phyloP scores from a whole-genome alignment of 2,888 invertebrate genomes.

The Chrysodeixis includens region DNA sequence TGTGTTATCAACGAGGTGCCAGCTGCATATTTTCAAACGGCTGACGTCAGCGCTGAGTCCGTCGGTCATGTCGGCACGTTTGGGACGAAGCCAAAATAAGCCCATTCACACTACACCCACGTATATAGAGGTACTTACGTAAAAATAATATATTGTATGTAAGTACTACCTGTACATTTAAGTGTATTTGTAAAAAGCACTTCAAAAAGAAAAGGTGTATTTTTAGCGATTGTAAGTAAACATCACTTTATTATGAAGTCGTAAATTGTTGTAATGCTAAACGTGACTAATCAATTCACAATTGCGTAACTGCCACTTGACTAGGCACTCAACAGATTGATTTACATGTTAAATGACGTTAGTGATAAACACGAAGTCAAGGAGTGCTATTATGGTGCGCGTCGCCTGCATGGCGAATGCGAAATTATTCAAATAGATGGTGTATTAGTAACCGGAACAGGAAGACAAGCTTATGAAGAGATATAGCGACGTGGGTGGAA shows the following conservation, averaged over 20 bases:
- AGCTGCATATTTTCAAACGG: conserved; percentile 71
- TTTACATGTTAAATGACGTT: conserved; percentile 23
- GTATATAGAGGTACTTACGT: conserved; percentile 49
- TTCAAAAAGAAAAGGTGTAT: conserved; percentile 18
- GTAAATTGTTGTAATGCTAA: conserved; percentile 28
- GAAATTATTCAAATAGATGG: conserved; percentile 33
- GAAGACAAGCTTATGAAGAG: conserved; percentile 69
- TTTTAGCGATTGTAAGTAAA: conserved; percentile 32
- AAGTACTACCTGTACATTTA: conserved; percentile 27
- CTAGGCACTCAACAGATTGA: conserved; percentile 30
- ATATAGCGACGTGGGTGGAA: conserved; percentile 65
- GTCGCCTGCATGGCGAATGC: conserved; percentile 9
- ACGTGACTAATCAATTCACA: conserved; percentile 48
- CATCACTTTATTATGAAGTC: conserved; percentile 29
- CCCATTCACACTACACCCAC: conserved; percentile 85
- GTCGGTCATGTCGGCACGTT: conserved; percentile 72
- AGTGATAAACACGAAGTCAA: conserved; percentile 21
- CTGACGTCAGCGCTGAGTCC: conserved; percentile 73
- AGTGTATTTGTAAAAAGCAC: conserved; percentile 33
- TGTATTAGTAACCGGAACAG: conserved; percentile 74
- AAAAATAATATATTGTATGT: conserved; percentile 68
- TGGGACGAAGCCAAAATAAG: conserved; percentile 82
- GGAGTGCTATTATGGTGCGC: conserved; percentile 6
- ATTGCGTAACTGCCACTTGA: conserved; percentile 43
- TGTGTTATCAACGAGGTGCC: conserved; percentile 65